Percentiles rank a stretch among this genome's conserved stretches.
Evolutionary conservation across 1,140 invertebrate species (phyloP).

Genomic region (Macrobrachium rosenbergii): DNA sequence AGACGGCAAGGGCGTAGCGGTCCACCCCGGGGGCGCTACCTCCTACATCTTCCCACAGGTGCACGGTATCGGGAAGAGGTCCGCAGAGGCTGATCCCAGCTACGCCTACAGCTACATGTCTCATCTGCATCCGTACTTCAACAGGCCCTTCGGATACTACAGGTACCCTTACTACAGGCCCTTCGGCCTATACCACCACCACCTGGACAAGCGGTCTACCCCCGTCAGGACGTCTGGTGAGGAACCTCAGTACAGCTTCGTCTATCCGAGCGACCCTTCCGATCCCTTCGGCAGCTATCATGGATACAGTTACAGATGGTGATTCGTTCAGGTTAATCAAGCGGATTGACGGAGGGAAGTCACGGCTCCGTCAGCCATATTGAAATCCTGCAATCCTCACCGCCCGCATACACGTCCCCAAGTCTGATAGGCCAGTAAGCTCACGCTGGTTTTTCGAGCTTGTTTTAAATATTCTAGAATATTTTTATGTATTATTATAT

Average conservation of each 20-base stretch:
- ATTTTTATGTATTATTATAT: constrained; percentile 10
- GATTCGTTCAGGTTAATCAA: background rate
- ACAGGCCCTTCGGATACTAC: constrained; percentile 24
- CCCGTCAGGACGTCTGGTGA: background rate
- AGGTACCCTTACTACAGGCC: background rate
- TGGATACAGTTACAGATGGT: constrained; percentile 45
- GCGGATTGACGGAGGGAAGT: background rate
- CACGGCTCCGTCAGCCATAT: background rate
- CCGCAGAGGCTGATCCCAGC: background rate
- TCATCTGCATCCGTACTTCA: background rate
- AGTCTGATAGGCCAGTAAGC: constrained; percentile 35
- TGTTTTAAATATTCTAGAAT: background rate
- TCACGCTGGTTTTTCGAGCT: constrained; percentile 39
- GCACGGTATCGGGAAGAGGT: constrained; percentile 46
- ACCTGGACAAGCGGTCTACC: constrained; percentile 10
- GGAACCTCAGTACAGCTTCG: constrained; percentile 24
- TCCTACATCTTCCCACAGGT: constrained; percentile 52
- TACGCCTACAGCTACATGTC: background rate
- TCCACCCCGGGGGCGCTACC: constrained; percentile 53
- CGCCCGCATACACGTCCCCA: background rate
- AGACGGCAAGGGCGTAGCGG: constrained; percentile 42
- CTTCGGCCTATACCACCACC: constrained; percentile 25
- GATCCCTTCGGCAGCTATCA: background rate
- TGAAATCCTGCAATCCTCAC: background rate
- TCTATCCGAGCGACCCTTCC: background rate